Evolutionary conservation across 64 coral and sea anemone genomes (phyloP).

Genomic region (Trachythela sp.): DNA sequence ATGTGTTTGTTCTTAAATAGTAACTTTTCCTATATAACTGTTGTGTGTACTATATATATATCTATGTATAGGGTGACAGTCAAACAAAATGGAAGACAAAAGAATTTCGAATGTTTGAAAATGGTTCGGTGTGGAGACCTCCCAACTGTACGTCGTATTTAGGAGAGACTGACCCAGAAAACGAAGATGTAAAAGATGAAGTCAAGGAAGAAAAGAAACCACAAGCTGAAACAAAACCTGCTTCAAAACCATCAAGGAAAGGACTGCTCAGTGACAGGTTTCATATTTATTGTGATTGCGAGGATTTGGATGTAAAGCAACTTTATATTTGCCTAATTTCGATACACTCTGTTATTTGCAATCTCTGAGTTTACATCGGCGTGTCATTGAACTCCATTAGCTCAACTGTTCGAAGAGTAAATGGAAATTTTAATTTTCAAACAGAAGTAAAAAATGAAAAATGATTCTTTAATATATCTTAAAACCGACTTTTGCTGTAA

Average conservation of each 20-base stretch:
- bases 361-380: no score
- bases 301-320: no score
- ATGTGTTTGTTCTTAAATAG: not conserved
- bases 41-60: not conserved
- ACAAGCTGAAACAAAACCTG: not conserved
- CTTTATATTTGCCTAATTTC: no score
- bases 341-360: no score
- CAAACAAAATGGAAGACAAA: constrained; percentile 93
- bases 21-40: not conserved
- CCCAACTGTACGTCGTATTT: constrained; percentile 78
- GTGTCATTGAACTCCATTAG: no score
- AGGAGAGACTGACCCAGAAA: constrained; percentile 38
- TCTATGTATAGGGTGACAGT: constrained; percentile 60
- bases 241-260: not conserved
- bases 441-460: not conserved
- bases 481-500: not conserved
- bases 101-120: constrained; percentile 82
- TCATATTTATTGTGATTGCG: no score
- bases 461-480: not conserved
- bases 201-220: constrained; percentile 11
- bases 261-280: constrained; percentile 19
- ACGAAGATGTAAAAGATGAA: constrained; percentile 1
- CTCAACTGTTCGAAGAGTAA: no score
- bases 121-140: constrained; percentile 81
- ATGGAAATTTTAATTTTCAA: no score